A percentile compares a stretch with the other conserved stretches of the same genome.
Conservation (phyloP, 2,113 vertebrate species). For the Fulica atra region DNA sequence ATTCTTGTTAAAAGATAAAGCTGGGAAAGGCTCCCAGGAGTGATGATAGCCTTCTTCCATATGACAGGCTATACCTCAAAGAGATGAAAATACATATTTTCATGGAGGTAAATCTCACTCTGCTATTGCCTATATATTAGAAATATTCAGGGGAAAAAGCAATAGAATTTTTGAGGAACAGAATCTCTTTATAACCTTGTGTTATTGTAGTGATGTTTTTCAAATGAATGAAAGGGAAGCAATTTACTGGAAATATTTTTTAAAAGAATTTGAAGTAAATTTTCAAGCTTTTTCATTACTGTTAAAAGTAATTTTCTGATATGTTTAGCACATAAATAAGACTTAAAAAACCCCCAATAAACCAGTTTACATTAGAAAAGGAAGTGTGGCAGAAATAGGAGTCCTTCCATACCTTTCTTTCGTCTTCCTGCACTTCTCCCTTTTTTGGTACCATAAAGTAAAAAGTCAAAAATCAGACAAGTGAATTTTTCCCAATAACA, state of each 20-base stretch:
- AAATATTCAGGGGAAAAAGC: neutral
- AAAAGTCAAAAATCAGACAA: neutral
- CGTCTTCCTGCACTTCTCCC: fast-evolving
- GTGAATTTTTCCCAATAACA: neutral
- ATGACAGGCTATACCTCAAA: neutral
- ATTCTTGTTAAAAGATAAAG: neutral
- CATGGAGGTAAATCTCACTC: neutral
- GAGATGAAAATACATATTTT: neutral
- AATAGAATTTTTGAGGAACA: neutral
- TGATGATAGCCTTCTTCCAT: neutral
- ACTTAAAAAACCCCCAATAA: neutral
- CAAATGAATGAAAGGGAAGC: neutral
- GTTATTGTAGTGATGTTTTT: neutral
- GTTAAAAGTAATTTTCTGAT: neutral
- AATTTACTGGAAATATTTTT: neutral
- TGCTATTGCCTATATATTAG: neutral
- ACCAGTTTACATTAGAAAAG: neutral
- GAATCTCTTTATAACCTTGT: neutral
- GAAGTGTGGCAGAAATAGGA: neutral
- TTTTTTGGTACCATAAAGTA: neutral
- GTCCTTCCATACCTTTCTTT: neutral
- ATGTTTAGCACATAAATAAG: neutral
- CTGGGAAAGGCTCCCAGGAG: neutral
- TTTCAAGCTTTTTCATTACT: neutral
- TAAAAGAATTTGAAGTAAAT: neutral